Conservation (phyloP, 2,888 invertebrate species). For the Macrosoma leucophasiata region DNA sequence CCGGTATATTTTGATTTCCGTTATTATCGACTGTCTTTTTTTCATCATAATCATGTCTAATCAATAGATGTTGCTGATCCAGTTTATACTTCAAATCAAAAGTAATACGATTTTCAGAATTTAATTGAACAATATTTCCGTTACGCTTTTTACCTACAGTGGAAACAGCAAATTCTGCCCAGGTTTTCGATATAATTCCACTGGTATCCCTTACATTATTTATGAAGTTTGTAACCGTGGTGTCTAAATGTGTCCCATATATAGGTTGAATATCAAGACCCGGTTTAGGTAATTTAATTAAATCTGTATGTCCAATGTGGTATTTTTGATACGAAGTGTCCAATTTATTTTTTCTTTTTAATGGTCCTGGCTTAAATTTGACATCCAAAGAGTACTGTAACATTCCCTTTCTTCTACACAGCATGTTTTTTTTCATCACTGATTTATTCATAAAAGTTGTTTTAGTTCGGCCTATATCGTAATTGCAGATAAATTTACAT, state of each 20-base stretch:
- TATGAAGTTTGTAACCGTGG: constrained; percentile 55
- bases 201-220: constrained; percentile 47
- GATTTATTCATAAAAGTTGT: constrained; percentile 25
- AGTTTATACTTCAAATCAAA: constrained; percentile 77
- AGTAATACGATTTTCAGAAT: constrained; percentile 46
- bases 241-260: constrained; percentile 60
- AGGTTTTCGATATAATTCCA: constrained; percentile 58
- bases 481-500: constrained; percentile 45
- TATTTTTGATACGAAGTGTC: constrained; percentile 59
- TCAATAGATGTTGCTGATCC: constrained; percentile 73
- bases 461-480: constrained; percentile 37
- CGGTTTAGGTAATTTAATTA: constrained; percentile 67
- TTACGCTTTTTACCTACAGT: constrained; percentile 50
- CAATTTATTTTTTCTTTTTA: constrained; percentile 62
- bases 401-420: constrained; percentile 37
- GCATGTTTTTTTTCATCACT: constrained; percentile 22
- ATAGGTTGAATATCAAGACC: constrained; percentile 63
- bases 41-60: constrained; percentile 44
- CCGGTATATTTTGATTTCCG: not conserved
- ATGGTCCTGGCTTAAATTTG: constrained; percentile 75
- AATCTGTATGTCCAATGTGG: constrained; percentile 57
- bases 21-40: constrained; percentile 3
- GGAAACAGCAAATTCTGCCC: constrained; percentile 75
- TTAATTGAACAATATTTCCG: constrained; percentile 32
- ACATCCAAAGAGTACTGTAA: constrained; percentile 47